A percentile compares a stretch with the other conserved stretches of the same genome.
These are phyloP conservation scores for Limnephilus rhombicus DNA, from an alignment of 2,888 invertebrate species.

Conservation along the genomic window DNA sequence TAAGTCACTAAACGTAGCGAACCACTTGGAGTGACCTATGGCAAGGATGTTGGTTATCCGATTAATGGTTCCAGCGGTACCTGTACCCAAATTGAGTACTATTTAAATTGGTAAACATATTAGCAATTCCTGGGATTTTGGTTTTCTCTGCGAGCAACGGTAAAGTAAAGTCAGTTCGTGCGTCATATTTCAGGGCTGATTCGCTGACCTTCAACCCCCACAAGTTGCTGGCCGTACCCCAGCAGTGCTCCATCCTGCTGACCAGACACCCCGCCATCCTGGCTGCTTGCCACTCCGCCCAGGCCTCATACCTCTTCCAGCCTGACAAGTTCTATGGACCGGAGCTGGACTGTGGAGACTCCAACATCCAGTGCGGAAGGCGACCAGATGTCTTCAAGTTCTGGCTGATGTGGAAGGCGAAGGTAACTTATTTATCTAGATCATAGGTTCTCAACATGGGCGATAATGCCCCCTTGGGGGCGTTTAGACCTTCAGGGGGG, in stretches of 20 bases:
- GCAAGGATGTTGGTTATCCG: no score
- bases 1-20: no score
- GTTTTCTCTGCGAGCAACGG: no score
- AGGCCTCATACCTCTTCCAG: slow-evolving; percentile 78
- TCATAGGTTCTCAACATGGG: no score
- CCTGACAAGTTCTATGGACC: slow-evolving; percentile 78
- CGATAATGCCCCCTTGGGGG: no score
- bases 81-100: no score
- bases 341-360: slow-evolving; percentile 77
- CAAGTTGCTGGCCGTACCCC: slow-evolving; percentile 79
- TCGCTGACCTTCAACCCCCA: slow-evolving; percentile 81
- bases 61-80: no score
- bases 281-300: slow-evolving; percentile 73
- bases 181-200: slow-evolving; percentile 73
- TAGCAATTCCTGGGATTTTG: no score
- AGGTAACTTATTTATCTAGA: slow-evolving; percentile 70
- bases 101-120: no score
- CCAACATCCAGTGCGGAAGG: slow-evolving; percentile 83
- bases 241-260: slow-evolving; percentile 77
- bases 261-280: slow-evolving; percentile 72
- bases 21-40: no score
- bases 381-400: slow-evolving; percentile 85
- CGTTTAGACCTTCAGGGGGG: no score
- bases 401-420: slow-evolving; percentile 85
- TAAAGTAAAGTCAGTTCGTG: no score